phyloP scores from a whole-genome alignment of 2,888 invertebrate species.

The Eupsilia transversa region DNA sequence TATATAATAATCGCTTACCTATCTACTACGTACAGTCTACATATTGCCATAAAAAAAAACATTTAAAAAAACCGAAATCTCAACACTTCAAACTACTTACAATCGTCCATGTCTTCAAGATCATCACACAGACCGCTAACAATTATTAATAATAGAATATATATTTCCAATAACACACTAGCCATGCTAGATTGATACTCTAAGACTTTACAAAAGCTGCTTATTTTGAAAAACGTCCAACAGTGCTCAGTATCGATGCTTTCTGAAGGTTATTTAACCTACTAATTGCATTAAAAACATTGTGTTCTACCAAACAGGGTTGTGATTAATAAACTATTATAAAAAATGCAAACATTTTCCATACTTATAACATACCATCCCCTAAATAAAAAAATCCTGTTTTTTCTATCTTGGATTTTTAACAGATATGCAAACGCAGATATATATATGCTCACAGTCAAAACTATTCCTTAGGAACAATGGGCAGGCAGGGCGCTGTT shows the following conservation, averaged over 20 bases:
- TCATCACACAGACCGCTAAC: constrained; percentile 5
- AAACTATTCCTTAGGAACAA: background rate
- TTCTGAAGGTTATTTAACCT: background rate
- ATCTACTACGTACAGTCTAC: background rate
- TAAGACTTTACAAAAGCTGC: background rate
- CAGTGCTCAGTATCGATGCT: background rate
- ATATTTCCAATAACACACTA: background rate
- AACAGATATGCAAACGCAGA: background rate
- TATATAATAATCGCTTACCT: background rate
- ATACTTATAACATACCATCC: no score
- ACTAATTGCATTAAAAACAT: background rate
- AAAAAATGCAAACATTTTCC: background rate
- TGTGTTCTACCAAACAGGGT: background rate
- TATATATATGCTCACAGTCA: background rate
- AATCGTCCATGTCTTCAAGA: constrained; percentile 42
- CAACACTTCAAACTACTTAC: constrained; percentile 32
- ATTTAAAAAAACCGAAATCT: no score
- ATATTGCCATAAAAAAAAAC: background rate
- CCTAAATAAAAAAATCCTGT: background rate
- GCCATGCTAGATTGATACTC: background rate
- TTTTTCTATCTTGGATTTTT: no score
- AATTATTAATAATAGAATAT: constrained; percentile 18
- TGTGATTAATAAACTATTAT: background rate
- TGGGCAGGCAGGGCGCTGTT: background rate
- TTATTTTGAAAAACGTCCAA: background rate